Base-by-base conservation (phyloP, 2,797 vertebrate genomes). In the Urocyon cinereoargenteus region DNA sequence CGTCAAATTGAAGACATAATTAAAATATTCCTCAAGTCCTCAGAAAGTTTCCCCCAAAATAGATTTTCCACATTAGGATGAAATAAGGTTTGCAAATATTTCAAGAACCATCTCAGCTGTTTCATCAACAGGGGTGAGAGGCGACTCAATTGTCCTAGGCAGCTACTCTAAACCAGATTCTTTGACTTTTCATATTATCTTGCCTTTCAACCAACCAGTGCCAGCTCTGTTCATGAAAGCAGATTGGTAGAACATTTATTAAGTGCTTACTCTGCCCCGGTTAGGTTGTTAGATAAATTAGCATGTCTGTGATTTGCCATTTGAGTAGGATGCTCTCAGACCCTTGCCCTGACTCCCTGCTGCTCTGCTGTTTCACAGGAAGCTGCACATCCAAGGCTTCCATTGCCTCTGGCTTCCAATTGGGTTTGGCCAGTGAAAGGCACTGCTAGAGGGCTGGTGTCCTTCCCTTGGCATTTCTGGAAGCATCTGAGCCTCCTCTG, bases 1-100 rank as follows among this genome's bases (percentile, higher is more conserved):
- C 88, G 6, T 92, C 70, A 96, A 97, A 91, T 82, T 86, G 90
- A 96, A 95, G 61, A 59, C 66, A 86, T 88, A 40, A 95, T 96
- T 93, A 85, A 96, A 97, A 84, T 96, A 82, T 92, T 96, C 61
- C 45, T 88, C 6, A 95, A 95, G 31, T 95, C 53, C 70, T 95
- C 5, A 15, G 49, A 97, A 90, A 92, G 19, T 88, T 92, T 93
- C 31, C 53, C n/a, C 55, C 68, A 45, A 94, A 81, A 64, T 61
- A 49, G 45, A 66, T 66, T 84, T 70, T 61, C 73, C 59, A 49
- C 34, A 90, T 57, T 49, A 14, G 73, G 83, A 73, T 57, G 31
- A 55, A 70, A 45, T 62, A 62, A 82, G 18, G 77, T 26, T 66
- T 91, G 18, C 45, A 90, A 64, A 45, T 79, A 90, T 70, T 57